Base-by-base conservation (phyloP, 2,888 invertebrate genomes). In the Bedellia somnulentella region DNA sequence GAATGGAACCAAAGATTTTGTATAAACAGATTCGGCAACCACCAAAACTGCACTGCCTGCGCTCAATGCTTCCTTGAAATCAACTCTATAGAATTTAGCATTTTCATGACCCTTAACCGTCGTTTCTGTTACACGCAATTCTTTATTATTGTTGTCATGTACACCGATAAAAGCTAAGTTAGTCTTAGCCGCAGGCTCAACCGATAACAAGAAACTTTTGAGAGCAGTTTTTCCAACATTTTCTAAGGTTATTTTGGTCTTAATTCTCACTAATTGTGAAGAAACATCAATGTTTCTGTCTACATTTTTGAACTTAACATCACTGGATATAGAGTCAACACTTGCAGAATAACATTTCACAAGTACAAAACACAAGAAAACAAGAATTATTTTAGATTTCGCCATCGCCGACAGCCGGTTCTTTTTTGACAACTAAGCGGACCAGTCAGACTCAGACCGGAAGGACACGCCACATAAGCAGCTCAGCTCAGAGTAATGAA, bases 201-300 rank as follows among this genome's bases (percentile, higher is more conserved):
- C 54, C 6, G 85, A 78, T 41, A 90, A 80, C 15, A 89, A 63
- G 52, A 93, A 86, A 41, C 75, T 81, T 37, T 80, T 83, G 18
- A 86, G 81, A 37, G 86, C 70, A 38, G 82, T 78, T 52, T 86
- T 87, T 31, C 89, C 88, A 43, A 79, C 80, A 57, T 96, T 94
- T 67, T 94, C 90, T 43, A 94, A 56, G 41, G 87, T 87, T 48
- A 96, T 79, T 66, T 87, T 87, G 17, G 85, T 78, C 9, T 82
- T 78, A 31, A 91, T 83, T 76, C 92, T 94, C 2, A 92, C 92
- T 35, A 97, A 79, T 63, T 96, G 96, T 5, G 92, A 86, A 4
- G 90, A 81, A 39, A 95, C 71, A 66, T 97, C 95, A 43, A 97
- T 82, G 29, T 83, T 83, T 52, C 93, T 80, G 38, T 94, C 93